Evolutionary conservation across 2,113 vertebrate genomes (phyloP), one percentile per base, ranked within the genome.

Genomic region (Camarhynchus parvulus): DNA sequence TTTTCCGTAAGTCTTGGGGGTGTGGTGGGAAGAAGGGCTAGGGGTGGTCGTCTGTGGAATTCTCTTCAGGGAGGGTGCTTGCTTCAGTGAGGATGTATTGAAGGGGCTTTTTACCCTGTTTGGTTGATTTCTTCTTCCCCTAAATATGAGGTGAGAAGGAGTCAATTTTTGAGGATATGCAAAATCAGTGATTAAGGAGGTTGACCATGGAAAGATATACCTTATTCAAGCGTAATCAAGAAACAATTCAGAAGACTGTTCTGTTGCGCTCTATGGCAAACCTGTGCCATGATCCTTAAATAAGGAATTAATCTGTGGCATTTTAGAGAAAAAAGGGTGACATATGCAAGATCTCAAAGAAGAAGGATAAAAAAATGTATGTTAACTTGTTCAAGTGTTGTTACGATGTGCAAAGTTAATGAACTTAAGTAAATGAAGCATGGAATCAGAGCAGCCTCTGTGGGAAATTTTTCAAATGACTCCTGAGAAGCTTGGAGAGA

Each of bases 1-100:
- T 55, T 81, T 95, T 83, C 64, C 9, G 0, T 62, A 69, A 30
- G 27, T 28, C 22, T n/a, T 0, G 1, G n/a, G 16, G 16, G 10
- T 52, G 16, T 42, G 15, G 8, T 4, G 6, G 35, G 19, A n/a
- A 69, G 25, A 75, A 20, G 6, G 30, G 0, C 6, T 50, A 23
- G 1, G 5, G 49, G 4, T 61, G 25, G 6, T 69, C 17, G 13
- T 44, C 7, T 5, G 8, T 42, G 28, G 20, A 81, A 42, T 74
- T 80, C 9, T 55, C 13, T 68, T 92, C 47, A 21, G 7, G 24
- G 62, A 69, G 72, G 67, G 15, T 22, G 12, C 27, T 80, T 88
- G 11, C 25, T 74, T 24, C 30, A 6, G 3, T 28, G 23, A 74
- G 27, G 16, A 21, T 44, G 33, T 50, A 41, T 10, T 74, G 22